A percentile compares a stretch with the other conserved stretches of the same genome.
Evolutionary conservation across 2,888 invertebrate genomes (phyloP).

Genomic region (Megalurothrips usitatus): DNA sequence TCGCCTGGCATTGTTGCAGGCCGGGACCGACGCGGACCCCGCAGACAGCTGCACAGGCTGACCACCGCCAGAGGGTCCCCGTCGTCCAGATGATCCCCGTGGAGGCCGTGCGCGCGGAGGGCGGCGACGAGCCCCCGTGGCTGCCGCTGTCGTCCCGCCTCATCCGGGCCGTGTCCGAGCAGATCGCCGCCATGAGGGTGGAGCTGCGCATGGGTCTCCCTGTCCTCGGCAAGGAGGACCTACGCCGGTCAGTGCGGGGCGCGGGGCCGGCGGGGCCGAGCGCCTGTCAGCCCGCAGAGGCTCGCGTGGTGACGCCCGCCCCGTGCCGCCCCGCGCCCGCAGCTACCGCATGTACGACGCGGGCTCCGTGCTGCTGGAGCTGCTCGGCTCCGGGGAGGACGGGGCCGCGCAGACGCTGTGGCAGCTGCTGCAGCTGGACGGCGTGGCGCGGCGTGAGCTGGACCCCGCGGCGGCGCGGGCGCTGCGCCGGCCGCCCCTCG

Average conservation of each 20-base stretch:
- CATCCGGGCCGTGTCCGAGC: background rate
- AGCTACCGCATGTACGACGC: conserved; percentile 16
- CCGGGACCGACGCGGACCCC: too few species aligned
- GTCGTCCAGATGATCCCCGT: background rate
- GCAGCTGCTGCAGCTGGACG: conserved; percentile 25
- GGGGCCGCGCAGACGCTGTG: conserved; percentile 10
- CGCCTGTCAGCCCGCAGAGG: too few species aligned
- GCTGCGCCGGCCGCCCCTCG: conserved; percentile 12
- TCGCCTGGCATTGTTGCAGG: too few species aligned
- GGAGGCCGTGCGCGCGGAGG: background rate
- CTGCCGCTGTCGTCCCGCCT: background rate
- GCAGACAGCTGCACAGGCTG: too few species aligned
- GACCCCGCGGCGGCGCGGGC: background rate
- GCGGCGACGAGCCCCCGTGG: background rate
- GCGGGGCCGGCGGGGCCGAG: too few species aligned
- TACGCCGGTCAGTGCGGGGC: background rate
- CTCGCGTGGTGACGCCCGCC: too few species aligned
- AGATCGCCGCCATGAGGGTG: conserved; percentile 8
- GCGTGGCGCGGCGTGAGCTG: background rate
- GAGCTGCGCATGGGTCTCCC: background rate
- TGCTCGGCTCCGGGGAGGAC: background rate
- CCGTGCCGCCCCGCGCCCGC: background rate
- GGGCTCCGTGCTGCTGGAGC: conserved; percentile 12
- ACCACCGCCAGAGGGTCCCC: too few species aligned
- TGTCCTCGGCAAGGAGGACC: background rate